Evolutionary conservation across 1,140 invertebrate genomes (phyloP).

Genomic region (Drosophila suzukii): DNA sequence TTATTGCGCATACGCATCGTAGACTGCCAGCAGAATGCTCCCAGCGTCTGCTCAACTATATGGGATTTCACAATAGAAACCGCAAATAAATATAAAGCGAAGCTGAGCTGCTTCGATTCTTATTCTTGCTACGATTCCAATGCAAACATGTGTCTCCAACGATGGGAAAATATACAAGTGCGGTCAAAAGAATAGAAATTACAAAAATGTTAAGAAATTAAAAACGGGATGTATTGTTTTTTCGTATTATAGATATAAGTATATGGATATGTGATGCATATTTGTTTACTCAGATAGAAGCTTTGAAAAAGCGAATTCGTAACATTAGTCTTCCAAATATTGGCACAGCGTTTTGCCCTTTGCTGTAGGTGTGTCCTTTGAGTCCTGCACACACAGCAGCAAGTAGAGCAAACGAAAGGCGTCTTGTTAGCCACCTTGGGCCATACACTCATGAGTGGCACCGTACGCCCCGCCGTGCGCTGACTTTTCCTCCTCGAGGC

Average conservation of each 20-base stretch:
- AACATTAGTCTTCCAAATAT: not conserved
- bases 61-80: conserved; percentile 67
- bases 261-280: too few relatives aligned
- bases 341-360: not conserved
- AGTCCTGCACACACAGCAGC: not conserved
- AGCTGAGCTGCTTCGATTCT: conserved; percentile 38
- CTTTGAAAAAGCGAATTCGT: too few relatives aligned
- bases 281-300: too few relatives aligned
- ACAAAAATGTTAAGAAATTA: not conserved
- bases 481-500: conserved; percentile 6
- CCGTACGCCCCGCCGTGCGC: conserved; percentile 2
- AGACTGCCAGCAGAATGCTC: conserved; percentile 18
- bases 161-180: not conserved
- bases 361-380: conserved; percentile 1
- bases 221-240: too few relatives aligned
- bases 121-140: conserved; percentile 26
- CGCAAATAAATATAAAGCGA: conserved; percentile 70
- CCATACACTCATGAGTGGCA: conserved; percentile 42
- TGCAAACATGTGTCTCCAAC: conserved; percentile 59
- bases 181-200: not conserved
- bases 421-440: conserved; percentile 24
- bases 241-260: too few relatives aligned
- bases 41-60: conserved; percentile 47
- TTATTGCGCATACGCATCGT: conserved; percentile 54
- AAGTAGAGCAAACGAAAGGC: conserved; percentile 20